Evolutionary conservation across 2,888 invertebrate species (phyloP).

Genomic region (Sphaeridia pumilis): DNA sequence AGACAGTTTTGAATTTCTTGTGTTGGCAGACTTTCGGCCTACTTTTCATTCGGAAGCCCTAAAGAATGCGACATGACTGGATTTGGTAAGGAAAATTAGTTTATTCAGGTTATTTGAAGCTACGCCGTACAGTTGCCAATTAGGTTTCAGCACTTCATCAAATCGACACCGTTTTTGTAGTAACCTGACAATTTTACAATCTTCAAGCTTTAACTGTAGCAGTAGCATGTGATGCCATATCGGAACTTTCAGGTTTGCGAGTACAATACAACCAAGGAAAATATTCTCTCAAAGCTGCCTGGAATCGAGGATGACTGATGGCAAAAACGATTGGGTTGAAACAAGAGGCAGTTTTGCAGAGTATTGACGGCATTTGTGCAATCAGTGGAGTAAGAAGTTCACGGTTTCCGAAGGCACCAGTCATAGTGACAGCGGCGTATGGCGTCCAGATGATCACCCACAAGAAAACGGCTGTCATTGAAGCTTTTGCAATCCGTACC

Average conservation of each 20-base stretch:
- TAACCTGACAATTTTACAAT: too few species aligned
- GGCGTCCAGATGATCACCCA: conserved; percentile 25
- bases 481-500: conserved; percentile 24
- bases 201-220: too few species aligned
- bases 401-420: conserved; percentile 19
- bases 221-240: conserved; percentile 9
- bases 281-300: conserved; percentile 15
- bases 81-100: too few species aligned
- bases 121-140: too few species aligned
- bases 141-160: too few species aligned
- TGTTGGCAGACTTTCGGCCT: too few species aligned
- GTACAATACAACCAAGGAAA: conserved; percentile 18
- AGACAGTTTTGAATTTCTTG: too few species aligned
- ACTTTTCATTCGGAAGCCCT: too few species aligned
- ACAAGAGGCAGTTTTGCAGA: conserved; percentile 21
- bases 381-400: conserved; percentile 18
- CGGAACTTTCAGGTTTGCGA: background rate
- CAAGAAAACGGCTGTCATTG: conserved; percentile 22
- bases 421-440: conserved; percentile 19
- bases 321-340: conserved; percentile 26
- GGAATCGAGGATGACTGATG: conserved; percentile 24
- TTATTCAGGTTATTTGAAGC: too few species aligned
- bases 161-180: too few species aligned
- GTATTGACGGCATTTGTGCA: conserved; percentile 23
- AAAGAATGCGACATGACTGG: too few species aligned